phyloP scores from a whole-genome alignment of 2,113 vertebrate genomes.

The Oryzias woworae region DNA sequence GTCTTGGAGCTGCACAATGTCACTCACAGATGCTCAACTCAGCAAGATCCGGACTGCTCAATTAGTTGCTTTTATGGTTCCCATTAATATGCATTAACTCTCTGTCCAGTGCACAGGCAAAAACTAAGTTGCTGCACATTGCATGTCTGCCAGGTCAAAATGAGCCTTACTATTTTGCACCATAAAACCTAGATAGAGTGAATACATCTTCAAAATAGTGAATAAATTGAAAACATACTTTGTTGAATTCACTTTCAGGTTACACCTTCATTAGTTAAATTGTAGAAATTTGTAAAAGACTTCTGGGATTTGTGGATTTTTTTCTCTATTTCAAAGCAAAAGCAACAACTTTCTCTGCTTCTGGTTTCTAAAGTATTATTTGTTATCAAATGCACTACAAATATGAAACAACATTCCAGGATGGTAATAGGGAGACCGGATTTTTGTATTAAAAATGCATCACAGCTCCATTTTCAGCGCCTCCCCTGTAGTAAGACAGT shows the following conservation, averaged over 20 bases:
- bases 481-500: conserved; percentile 31
- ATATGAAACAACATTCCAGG: not conserved
- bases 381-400: too few relatives aligned
- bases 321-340: too few relatives aligned
- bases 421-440: too few relatives aligned
- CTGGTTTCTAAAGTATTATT: too few relatives aligned
- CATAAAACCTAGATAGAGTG: too few relatives aligned
- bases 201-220: too few relatives aligned
- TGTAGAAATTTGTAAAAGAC: too few relatives aligned
- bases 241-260: too few relatives aligned
- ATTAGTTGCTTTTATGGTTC: conserved; percentile 88
- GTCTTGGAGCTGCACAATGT: conserved; percentile 95
- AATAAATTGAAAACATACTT: too few relatives aligned
- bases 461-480: conserved; percentile 15
- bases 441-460: conserved; percentile 37
- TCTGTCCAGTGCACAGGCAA: conserved; percentile 51
- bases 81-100: conserved; percentile 83
- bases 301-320: too few relatives aligned
- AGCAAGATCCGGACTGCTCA: conserved; percentile 96
- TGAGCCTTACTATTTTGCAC: not conserved
- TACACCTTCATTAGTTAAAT: too few relatives aligned
- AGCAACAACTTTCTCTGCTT: too few relatives aligned
- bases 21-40: conserved; percentile 95
- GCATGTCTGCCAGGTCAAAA: conserved; percentile 41
- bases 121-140: conserved; percentile 55